Conservation (phyloP, 2,113 vertebrate genomes). For the Scartelaos histophorus region DNA sequence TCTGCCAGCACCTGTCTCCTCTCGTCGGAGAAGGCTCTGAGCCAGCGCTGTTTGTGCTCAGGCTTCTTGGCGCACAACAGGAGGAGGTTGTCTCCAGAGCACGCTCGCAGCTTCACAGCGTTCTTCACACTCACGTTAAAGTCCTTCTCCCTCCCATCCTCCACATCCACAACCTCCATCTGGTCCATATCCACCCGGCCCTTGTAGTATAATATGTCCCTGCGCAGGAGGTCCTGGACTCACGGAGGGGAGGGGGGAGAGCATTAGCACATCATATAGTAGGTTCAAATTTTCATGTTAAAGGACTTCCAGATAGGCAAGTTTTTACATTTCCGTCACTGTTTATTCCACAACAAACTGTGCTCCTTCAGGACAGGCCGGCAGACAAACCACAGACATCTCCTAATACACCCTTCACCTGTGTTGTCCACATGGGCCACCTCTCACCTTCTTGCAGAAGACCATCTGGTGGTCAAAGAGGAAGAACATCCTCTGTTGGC, state of each 20-base stretch:
- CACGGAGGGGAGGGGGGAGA: neutral
- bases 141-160: slow-evolving; percentile 91
- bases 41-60: slow-evolving; percentile 92
- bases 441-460: slow-evolving; percentile 92
- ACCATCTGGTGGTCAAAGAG: slow-evolving; percentile 97
- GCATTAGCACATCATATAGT: too few relatives aligned
- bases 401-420: too few relatives aligned
- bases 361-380: too few relatives aligned
- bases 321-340: too few relatives aligned
- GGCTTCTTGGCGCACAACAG: slow-evolving; percentile 92
- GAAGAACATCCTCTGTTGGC: slow-evolving; percentile 95
- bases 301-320: too few relatives aligned
- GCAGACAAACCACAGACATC: too few relatives aligned
- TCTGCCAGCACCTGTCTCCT: slow-evolving; percentile 89
- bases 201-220: slow-evolving; percentile 94
- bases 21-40: slow-evolving; percentile 88
- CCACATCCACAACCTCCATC: slow-evolving; percentile 87
- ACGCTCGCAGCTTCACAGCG: slow-evolving; percentile 82
- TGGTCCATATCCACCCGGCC: slow-evolving; percentile 88
- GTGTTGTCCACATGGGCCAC: too few relatives aligned
- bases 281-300: too few relatives aligned
- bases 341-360: too few relatives aligned
- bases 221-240: slow-evolving; percentile 87
- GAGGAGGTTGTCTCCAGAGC: slow-evolving; percentile 78
- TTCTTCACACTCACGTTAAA: slow-evolving; percentile 91